Percentiles rank a stretch among this genome's conserved stretches.
Evolutionary conservation across 2,113 vertebrate genomes (phyloP).

Genomic region (Indri indri): DNA sequence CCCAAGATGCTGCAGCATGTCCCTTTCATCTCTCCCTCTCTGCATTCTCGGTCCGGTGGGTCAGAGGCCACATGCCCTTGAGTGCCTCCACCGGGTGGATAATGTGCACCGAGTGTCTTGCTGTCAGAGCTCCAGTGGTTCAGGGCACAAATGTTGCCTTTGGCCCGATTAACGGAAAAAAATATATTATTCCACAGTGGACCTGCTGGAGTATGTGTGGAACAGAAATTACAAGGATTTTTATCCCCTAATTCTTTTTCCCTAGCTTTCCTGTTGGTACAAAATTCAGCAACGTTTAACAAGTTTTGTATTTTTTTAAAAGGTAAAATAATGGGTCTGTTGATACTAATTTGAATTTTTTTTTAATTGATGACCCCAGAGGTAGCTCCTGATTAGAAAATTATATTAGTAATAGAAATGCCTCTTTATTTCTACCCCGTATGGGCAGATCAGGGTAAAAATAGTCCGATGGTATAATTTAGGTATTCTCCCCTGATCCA

Average conservation of each 20-base stretch:
- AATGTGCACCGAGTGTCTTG: not conserved
- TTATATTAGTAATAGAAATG: slow-evolving; percentile 46
- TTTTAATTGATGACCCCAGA: slow-evolving; percentile 49
- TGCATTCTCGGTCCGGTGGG: not conserved
- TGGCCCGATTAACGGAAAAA: slow-evolving; percentile 5
- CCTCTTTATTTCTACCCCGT: slow-evolving; percentile 1
- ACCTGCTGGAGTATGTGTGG: not conserved
- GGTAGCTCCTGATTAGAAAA: slow-evolving; percentile 52
- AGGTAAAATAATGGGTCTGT: slow-evolving; percentile 1
- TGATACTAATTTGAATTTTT: slow-evolving; percentile 60
- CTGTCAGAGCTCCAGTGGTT: not conserved
- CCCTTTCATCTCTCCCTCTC: not conserved
- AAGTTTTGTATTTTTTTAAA: slow-evolving; percentile 15
- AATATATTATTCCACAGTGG: not conserved
- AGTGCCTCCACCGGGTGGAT: not conserved
- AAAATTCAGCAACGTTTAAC: slow-evolving; percentile 40
- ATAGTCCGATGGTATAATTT: slow-evolving; percentile 21
- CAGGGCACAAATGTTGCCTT: slow-evolving; percentile 9
- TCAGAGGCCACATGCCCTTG: not conserved
- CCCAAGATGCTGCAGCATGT: rapidly evolving
- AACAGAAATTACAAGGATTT: not conserved
- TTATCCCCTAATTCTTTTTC: not conserved
- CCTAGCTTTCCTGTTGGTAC: not conserved
- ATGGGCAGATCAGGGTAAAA: slow-evolving; percentile 31
- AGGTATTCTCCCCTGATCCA: slow-evolving; percentile 49